phyloP scores from a whole-genome alignment of 2,888 invertebrate genomes.

The Cybosia mesomella region DNA sequence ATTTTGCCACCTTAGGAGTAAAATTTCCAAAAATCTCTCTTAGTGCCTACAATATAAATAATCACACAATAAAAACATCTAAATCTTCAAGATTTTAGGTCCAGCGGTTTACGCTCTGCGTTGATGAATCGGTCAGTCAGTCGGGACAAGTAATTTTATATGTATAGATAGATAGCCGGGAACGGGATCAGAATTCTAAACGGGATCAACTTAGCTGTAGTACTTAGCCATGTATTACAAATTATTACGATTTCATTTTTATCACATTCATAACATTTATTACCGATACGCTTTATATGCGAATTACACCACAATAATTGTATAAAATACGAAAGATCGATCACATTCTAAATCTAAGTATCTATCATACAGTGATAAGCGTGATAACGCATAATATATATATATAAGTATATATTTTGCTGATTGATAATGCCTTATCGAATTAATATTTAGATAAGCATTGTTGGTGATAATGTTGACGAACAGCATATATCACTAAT shows the following conservation, averaged over 20 bases:
- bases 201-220: too few relatives aligned
- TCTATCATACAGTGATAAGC: conserved; percentile 2
- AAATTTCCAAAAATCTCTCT: too few relatives aligned
- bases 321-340: neutral
- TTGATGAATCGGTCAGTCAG: too few relatives aligned
- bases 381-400: neutral
- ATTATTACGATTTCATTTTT: neutral
- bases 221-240: too few relatives aligned
- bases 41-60: too few relatives aligned
- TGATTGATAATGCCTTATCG: conserved; percentile 13
- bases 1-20: too few relatives aligned
- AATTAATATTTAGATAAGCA: conserved; percentile 2
- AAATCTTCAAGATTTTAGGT: too few relatives aligned
- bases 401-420: conserved; percentile 8
- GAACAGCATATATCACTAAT: conserved; percentile 10
- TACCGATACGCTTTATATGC: neutral
- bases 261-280: neutral
- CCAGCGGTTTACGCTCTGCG: too few relatives aligned
- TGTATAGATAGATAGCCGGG: too few relatives aligned
- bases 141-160: too few relatives aligned
- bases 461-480: conserved; percentile 5
- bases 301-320: neutral
- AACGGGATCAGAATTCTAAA: too few relatives aligned
- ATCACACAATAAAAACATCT: too few relatives aligned
- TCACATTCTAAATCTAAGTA: conserved; percentile 13